Percentiles rank a stretch among this genome's conserved stretches.
Conservation (phyloP, 1,140 invertebrate species). For the Euwallacea similis region DNA sequence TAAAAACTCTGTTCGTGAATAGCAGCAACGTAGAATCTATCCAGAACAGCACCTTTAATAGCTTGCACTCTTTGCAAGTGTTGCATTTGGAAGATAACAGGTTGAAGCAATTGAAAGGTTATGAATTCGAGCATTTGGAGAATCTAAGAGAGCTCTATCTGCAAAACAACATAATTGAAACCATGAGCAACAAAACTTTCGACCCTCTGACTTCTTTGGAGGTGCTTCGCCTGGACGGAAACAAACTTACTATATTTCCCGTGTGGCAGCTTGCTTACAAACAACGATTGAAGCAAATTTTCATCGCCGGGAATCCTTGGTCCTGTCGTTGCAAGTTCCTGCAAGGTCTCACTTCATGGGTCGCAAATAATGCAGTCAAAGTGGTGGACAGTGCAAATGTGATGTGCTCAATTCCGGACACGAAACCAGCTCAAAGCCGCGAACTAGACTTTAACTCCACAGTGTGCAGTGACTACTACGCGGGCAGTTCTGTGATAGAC, state of each 20-base stretch:
- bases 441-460: slow-evolving; percentile 80
- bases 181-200: slow-evolving; percentile 81
- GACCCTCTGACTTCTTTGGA: slow-evolving; percentile 75
- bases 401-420: slow-evolving; percentile 78
- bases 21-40: slow-evolving; percentile 81
- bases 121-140: slow-evolving; percentile 84
- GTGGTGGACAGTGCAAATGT: slow-evolving; percentile 76
- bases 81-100: slow-evolving; percentile 86
- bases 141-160: slow-evolving; percentile 82
- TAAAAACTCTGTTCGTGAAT: slow-evolving; percentile 83
- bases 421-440: slow-evolving; percentile 69
- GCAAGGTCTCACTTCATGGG: slow-evolving; percentile 81
- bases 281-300: slow-evolving; percentile 69
- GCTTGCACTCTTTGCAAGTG: slow-evolving; percentile 76
- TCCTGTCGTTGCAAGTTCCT: slow-evolving; percentile 88
- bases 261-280: slow-evolving; percentile 81
- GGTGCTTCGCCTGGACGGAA: slow-evolving; percentile 81
- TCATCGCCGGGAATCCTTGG: slow-evolving; percentile 81
- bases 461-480: slow-evolving; percentile 79
- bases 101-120: slow-evolving; percentile 78
- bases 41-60: slow-evolving; percentile 90
- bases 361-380: slow-evolving; percentile 78
- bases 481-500: slow-evolving; percentile 79
- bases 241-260: slow-evolving; percentile 77
- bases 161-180: slow-evolving; percentile 80